Percentiles rank a stretch among this genome's conserved stretches.
Conservation (phyloP, 2,797 vertebrate genomes). For the Oreonectes daqikongensis region DNA sequence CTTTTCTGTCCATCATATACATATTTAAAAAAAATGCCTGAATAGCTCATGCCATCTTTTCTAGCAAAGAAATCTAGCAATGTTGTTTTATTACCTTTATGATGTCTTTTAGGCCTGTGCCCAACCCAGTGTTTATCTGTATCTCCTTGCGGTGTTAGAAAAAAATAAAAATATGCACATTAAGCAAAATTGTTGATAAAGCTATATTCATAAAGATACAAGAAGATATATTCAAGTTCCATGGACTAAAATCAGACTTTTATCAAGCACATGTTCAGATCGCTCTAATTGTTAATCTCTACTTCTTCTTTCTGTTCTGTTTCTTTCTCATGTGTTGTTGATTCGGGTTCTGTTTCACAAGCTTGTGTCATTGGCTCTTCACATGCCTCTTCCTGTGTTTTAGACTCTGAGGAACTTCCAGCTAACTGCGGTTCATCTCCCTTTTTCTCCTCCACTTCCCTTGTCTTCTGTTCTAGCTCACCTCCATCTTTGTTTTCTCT, state of each 20-base stretch:
- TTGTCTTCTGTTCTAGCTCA: conserved; percentile 34
- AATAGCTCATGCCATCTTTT: too few relatives aligned
- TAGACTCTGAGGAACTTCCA: not conserved
- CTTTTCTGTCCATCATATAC: not conserved
- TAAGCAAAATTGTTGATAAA: not conserved
- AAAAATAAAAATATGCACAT: not conserved
- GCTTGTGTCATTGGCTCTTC: conserved; percentile 17
- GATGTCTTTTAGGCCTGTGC: not conserved
- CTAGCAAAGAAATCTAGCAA: too few relatives aligned
- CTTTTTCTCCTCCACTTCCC: conserved; percentile 3
- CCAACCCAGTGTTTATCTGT: not conserved
- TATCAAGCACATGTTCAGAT: conserved; percentile 6
- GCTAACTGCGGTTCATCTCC: conserved; percentile 27
- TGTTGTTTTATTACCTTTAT: not conserved
- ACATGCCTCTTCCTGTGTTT: conserved; percentile 12
- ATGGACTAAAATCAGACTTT: not conserved
- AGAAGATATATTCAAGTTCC: not conserved
- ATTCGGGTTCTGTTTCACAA: conserved; percentile 11
- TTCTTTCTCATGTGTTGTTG: conserved; percentile 17
- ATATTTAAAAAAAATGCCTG: not conserved
- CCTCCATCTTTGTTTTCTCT: not conserved
- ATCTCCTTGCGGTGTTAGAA: not conserved
- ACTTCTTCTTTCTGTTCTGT: conserved; percentile 46
- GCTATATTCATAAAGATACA: too few relatives aligned
- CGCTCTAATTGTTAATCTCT: conserved; percentile 13